Conservation (phyloP, 1,140 invertebrate species). For the Brachionus koreanus region DNA sequence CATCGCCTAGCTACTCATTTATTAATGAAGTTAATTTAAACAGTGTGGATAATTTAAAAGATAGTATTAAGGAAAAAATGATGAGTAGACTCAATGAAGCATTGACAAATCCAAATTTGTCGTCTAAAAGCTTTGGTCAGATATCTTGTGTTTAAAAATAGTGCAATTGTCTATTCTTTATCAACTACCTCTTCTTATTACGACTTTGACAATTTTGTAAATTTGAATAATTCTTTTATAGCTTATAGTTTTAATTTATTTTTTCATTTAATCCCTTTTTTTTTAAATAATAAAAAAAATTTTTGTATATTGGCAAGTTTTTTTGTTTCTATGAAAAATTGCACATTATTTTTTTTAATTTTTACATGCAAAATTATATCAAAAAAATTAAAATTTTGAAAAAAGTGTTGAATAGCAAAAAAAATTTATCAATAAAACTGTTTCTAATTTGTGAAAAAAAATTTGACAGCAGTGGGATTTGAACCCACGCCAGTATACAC, state of each 20-base stretch:
- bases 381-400: no score
- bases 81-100: not conserved
- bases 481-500: not conserved
- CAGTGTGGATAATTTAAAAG: slow-evolving; percentile 26
- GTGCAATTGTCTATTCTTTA: not conserved
- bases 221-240: not conserved
- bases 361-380: no score
- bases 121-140: slow-evolving; percentile 2
- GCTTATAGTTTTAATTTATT: not conserved
- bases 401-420: no score
- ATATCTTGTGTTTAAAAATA: slow-evolving; percentile 17
- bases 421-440: no score
- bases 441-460: no score
- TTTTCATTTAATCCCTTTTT: not conserved
- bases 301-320: no score
- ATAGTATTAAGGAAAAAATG: slow-evolving; percentile 43
- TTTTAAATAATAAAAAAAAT: no score
- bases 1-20: not conserved
- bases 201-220: not conserved
- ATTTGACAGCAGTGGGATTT: not conserved
- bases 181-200: not conserved
- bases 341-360: no score
- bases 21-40: slow-evolving; percentile 33
- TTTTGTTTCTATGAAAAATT: no score
- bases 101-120: not conserved